phyloP scores from a whole-genome alignment of 2,113 vertebrate genomes.

The human (Homo sapiens) region DNA sequence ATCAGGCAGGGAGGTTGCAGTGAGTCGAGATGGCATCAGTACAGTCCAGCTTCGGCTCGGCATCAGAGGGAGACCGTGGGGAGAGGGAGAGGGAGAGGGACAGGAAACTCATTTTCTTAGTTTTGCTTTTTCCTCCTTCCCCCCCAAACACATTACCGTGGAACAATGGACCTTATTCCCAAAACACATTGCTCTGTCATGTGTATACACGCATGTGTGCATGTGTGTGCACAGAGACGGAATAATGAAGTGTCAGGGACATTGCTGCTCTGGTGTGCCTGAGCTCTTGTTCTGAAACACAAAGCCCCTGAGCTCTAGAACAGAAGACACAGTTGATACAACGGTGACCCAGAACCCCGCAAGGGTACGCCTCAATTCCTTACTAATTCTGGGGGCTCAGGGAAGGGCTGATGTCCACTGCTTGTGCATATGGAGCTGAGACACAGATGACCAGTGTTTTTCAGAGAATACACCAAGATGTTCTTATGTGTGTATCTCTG shows the following conservation, averaged over 20 bases:
- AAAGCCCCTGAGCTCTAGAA: not conserved
- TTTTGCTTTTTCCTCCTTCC: not conserved
- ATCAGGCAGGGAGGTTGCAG: too few species aligned
- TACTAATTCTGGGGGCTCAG: not conserved
- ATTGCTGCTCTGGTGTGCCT: not conserved
- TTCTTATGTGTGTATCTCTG: not conserved
- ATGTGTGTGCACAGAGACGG: not conserved
- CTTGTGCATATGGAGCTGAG: not conserved
- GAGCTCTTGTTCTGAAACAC: not conserved
- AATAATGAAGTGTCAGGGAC: constrained; percentile 1
- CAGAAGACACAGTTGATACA: not conserved
- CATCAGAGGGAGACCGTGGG: too few species aligned
- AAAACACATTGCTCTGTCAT: not conserved
- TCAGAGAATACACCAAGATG: not conserved
- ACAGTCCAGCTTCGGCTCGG: too few species aligned
- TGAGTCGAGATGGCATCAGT: too few species aligned
- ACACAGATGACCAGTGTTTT: not conserved
- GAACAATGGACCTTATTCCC: not conserved
- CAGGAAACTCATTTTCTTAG: not conserved
- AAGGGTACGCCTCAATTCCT: not conserved
- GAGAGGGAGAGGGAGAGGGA: too few species aligned
- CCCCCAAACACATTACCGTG: not conserved
- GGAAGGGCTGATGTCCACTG: not conserved
- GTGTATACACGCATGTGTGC: not conserved
- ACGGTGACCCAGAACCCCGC: not conserved